Evolutionary conservation across 53 echinoderm and acorn worm genomes (phyloP), one percentile per base, ranked within the genome.

Genomic region (Holothuria leucospilota): DNA sequence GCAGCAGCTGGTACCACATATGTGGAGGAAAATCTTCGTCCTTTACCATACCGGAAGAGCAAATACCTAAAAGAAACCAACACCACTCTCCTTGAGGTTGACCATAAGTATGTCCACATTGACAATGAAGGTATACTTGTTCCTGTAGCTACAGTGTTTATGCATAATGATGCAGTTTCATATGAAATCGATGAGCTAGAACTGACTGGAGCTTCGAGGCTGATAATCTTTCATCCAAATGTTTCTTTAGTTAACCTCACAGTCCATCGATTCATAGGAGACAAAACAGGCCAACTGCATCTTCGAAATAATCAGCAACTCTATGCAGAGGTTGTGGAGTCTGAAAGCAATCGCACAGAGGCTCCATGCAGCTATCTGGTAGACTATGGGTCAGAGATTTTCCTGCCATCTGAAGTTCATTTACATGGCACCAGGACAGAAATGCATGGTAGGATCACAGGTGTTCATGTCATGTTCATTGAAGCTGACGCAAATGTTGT

Each of bases 181-280:
- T 96, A 93, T 78, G 96, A 96, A 87, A 82, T 96, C 29, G 90
- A 96, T 90, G 96, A 96, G 64, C 86, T 96, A 71, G 96, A 96
- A 77, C 67, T 96, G 30, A 93, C 91, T 29, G 96, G 96, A 39
- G 89, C 82, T 29, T 83, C 96, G 20, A 91, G 96, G 65, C 59
- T 93, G 13, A 59, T 92, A 20, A 85, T 96, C 52, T 96, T 90
- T 65, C 96, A 96, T 84, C 96, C 96, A 14, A 80, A 85, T 40
- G 58, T 40, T 51, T 85, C 89, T 41, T 82, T 85, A 42, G 92
- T 96, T 15, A 91, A 88, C 59, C 86, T 90, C 29, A 93, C 91
- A 8, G 93, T 93, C 15, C 96, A 96, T 82, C 89, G 93, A 7
- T 96, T 96, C 56, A 93, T 93, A 59, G 96, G 96, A 20, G 96